phyloP scores from a whole-genome alignment of 2,888 invertebrate species.

The Ctenicera cuprea region DNA sequence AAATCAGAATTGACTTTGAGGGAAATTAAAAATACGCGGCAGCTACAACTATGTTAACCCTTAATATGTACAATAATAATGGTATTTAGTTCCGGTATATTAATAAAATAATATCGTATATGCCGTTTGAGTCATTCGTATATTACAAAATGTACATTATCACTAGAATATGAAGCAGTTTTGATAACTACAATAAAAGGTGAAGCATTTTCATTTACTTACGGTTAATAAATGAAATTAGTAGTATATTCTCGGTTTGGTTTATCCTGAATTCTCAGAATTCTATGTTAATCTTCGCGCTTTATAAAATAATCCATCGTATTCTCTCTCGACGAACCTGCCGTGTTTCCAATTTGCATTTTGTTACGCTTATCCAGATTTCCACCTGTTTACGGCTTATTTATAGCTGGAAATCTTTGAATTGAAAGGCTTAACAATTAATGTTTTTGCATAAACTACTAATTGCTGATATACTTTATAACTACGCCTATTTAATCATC shows the following conservation, averaged over 20 bases:
- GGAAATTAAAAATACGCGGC: no score
- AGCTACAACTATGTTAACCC: no score
- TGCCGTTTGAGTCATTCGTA: no score
- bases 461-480: background rate
- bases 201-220: no score
- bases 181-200: no score
- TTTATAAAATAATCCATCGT: constrained; percentile 65
- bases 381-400: constrained; percentile 65
- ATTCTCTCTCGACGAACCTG: constrained; percentile 58
- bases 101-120: no score
- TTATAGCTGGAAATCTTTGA: constrained; percentile 9
- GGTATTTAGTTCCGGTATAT: no score
- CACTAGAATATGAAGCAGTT: no score
- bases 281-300: constrained; percentile 25
- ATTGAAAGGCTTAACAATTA: background rate
- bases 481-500: no score
- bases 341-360: constrained; percentile 65
- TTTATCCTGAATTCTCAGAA: constrained; percentile 28
- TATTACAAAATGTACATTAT: no score
- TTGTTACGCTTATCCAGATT: constrained; percentile 64
- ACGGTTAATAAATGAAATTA: background rate
- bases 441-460: background rate
- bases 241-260: constrained; percentile 13
- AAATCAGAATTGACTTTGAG: no score
- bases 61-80: no score